Conservation (phyloP, 2,797 vertebrate species). For the Melanotaenia boesemani region DNA sequence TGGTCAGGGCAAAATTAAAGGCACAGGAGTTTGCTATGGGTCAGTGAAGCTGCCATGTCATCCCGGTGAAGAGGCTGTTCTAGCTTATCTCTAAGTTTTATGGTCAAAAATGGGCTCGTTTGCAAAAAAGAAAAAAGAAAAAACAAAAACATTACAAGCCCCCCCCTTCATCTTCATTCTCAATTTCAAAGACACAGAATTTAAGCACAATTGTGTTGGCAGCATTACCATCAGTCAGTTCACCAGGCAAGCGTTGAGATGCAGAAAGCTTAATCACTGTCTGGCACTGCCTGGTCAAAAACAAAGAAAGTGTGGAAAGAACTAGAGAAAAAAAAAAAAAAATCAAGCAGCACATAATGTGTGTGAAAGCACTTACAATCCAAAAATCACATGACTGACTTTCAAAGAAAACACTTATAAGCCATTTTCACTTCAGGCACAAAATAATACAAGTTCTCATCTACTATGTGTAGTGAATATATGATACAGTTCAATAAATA, state of each 20-base stretch:
- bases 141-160: conserved; percentile 22
- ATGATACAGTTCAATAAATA: conserved; percentile 24
- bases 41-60: conserved; percentile 79
- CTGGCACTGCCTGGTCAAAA: conserved; percentile 82
- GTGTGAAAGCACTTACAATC: conserved; percentile 95
- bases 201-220: conserved; percentile 73
- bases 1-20: conserved; percentile 79
- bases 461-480: conserved; percentile 54
- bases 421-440: conserved; percentile 79
- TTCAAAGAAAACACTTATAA: conserved; percentile 67
- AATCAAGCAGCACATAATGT: conserved; percentile 94
- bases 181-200: conserved; percentile 53
- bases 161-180: background rate
- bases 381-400: conserved; percentile 81
- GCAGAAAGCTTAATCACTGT: conserved; percentile 60
- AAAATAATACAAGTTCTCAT: conserved; percentile 70
- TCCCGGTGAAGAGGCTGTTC: conserved; percentile 61
- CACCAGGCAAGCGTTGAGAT: conserved; percentile 65
- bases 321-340: conserved; percentile 30
- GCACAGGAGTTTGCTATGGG: conserved; percentile 84
- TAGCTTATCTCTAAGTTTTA: conserved; percentile 49
- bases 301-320: conserved; percentile 39
- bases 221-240: conserved; percentile 75
- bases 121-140: conserved; percentile 49
- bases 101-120: conserved; percentile 58